phyloP scores from a whole-genome alignment of 2,888 invertebrate species.

The Lymantria dispar region DNA sequence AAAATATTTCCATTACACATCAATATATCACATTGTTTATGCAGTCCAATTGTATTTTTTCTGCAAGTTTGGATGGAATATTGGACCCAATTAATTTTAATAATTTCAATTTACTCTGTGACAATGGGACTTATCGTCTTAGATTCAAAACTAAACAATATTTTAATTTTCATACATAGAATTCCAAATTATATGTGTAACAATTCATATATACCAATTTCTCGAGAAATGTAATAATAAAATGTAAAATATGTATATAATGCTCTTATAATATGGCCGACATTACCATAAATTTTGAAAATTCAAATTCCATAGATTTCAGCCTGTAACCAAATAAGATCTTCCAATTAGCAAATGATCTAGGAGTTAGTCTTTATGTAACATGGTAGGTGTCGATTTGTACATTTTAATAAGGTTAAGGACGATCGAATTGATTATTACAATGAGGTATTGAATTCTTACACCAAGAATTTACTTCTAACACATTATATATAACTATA shows the following conservation, averaged over 20 bases:
- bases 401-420: constrained; percentile 44
- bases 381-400: constrained; percentile 41
- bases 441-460: constrained; percentile 56
- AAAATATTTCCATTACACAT: constrained; percentile 63
- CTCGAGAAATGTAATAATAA: constrained; percentile 51
- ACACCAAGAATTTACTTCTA: constrained; percentile 52
- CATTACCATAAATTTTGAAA: constrained; percentile 57
- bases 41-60: constrained; percentile 68
- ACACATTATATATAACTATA: constrained; percentile 41
- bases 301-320: constrained; percentile 45
- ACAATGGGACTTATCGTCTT: constrained; percentile 52
- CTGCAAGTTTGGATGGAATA: constrained; percentile 74
- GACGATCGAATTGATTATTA: constrained; percentile 44
- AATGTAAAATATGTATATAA: constrained; percentile 64
- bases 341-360: constrained; percentile 42
- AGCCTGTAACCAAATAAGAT: constrained; percentile 43
- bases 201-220: constrained; percentile 67
- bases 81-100: constrained; percentile 76
- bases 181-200: constrained; percentile 65
- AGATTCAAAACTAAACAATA: constrained; percentile 53
- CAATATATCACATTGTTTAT: constrained; percentile 65
- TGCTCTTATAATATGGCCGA: constrained; percentile 62
- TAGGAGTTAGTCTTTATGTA: constrained; percentile 30
- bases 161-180: constrained; percentile 58
- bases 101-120: constrained; percentile 67